These are phyloP conservation scores for Drosophila tripunctata DNA, from an alignment of 2,888 invertebrate species.

Conservation along the genomic window DNA sequence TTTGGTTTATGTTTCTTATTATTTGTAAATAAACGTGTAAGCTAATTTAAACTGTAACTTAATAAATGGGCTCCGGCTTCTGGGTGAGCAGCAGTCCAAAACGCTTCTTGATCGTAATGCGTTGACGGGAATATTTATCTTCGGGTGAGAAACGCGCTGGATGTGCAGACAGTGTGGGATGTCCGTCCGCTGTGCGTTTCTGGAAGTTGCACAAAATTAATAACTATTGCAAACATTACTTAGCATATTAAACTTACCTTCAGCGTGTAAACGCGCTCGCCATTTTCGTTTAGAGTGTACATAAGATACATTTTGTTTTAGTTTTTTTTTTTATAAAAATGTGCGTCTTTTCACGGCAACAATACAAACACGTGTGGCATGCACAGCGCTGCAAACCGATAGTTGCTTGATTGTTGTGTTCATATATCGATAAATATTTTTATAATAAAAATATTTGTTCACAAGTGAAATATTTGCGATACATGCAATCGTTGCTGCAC, in stretches of 20 bases:
- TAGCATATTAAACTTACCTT: conserved; percentile 86
- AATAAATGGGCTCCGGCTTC: conserved; percentile 89
- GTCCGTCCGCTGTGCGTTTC: conserved; percentile 91
- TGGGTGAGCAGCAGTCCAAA: conserved; percentile 95
- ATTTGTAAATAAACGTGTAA: conserved; percentile 59
- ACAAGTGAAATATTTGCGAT: too few relatives aligned
- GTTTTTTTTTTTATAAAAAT: background rate
- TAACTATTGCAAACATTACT: background rate
- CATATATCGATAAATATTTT: too few relatives aligned
- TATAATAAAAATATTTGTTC: too few relatives aligned
- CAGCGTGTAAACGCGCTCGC: conserved; percentile 93
- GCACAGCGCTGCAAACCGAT: conserved; percentile 15
- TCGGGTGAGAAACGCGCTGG: conserved; percentile 97
- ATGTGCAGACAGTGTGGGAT: conserved; percentile 94
- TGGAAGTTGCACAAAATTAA: too few relatives aligned
- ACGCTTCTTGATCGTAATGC: conserved; percentile 94
- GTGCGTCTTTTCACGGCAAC: background rate
- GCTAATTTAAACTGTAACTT: conserved; percentile 65
- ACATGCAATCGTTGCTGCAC: too few relatives aligned
- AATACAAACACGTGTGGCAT: conserved; percentile 57
- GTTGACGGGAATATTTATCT: conserved; percentile 95
- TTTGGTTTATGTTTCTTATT: conserved; percentile 37
- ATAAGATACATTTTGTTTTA: conserved; percentile 88
- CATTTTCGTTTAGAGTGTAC: conserved; percentile 91
- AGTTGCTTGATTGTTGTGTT: too few relatives aligned